These are phyloP conservation scores for Nephrotoma appendiculata DNA, from an alignment of 2,888 invertebrate species.

Conservation along the genomic window DNA sequence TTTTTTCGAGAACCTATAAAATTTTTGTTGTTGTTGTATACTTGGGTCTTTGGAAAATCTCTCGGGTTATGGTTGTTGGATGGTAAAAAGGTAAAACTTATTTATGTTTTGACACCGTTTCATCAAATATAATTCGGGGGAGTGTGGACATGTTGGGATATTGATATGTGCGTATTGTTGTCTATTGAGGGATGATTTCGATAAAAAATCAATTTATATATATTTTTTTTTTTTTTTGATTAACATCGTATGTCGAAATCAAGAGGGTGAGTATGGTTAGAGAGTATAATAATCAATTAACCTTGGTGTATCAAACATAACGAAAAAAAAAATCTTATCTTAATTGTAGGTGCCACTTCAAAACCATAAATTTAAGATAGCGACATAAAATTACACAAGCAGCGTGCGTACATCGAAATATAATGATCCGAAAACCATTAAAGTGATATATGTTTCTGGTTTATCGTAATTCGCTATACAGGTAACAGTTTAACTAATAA, in stretches of 20 bases:
- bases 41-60: not conserved
- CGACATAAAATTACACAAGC: not conserved
- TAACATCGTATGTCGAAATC: not conserved
- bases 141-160: not conserved
- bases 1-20: not conserved
- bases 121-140: not conserved
- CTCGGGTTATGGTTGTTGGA: not conserved
- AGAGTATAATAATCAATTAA: not conserved
- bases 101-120: not conserved
- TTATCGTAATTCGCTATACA: not conserved
- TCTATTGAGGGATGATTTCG: not conserved
- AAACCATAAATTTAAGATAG: not conserved
- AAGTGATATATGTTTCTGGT: not conserved
- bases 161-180: not conserved
- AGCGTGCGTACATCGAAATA: not conserved
- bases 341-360: not conserved
- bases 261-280: not conserved
- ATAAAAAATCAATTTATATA: not conserved
- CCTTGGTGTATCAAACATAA: not conserved
- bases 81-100: not conserved
- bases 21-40: not conserved
- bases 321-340: not conserved
- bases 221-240: not conserved
- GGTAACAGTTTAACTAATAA: not conserved
- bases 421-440: not conserved